Conservation (phyloP, 2,888 invertebrate species). For the Malachius bipustulatus region DNA sequence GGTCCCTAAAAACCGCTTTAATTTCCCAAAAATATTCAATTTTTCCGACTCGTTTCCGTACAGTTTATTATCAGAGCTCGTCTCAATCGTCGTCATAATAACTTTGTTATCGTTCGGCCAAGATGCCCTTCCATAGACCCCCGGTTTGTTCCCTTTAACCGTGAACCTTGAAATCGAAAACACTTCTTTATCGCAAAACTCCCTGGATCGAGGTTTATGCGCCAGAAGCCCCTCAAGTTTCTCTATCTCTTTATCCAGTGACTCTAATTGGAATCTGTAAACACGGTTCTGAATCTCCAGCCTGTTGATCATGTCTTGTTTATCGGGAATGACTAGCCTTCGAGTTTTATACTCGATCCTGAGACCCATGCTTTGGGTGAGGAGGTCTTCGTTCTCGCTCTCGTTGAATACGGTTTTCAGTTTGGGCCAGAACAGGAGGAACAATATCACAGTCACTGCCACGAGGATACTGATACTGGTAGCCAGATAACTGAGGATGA, state of each 20-base stretch:
- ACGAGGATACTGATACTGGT: conserved; percentile 73
- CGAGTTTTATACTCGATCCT: conserved; percentile 82
- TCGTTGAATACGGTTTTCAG: conserved; percentile 58
- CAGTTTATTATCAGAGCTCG: not conserved
- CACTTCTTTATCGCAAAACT: too few species aligned
- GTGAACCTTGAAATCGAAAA: too few species aligned
- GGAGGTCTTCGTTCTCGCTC: conserved; percentile 59
- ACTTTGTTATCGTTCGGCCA: not conserved
- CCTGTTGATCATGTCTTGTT: conserved; percentile 68
- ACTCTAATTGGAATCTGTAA: conserved; percentile 70
- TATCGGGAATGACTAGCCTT: conserved; percentile 49
- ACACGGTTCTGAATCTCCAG: conserved; percentile 87
- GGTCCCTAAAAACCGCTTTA: not conserved
- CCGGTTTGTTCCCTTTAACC: too few species aligned
- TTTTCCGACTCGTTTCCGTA: not conserved
- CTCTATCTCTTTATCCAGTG: conserved; percentile 65
- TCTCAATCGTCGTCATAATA: not conserved
- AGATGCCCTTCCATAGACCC: not conserved
- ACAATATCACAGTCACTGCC: conserved; percentile 76
- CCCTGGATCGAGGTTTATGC: too few species aligned
- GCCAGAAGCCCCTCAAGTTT: conserved; percentile 63
- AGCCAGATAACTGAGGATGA: conserved; percentile 68
- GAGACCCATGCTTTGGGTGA: conserved; percentile 79
- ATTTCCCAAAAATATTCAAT: not conserved
- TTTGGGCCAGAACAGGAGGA: conserved; percentile 79